Conservation (phyloP, 2,797 vertebrate genomes). For the Lacerta viridis region DNA sequence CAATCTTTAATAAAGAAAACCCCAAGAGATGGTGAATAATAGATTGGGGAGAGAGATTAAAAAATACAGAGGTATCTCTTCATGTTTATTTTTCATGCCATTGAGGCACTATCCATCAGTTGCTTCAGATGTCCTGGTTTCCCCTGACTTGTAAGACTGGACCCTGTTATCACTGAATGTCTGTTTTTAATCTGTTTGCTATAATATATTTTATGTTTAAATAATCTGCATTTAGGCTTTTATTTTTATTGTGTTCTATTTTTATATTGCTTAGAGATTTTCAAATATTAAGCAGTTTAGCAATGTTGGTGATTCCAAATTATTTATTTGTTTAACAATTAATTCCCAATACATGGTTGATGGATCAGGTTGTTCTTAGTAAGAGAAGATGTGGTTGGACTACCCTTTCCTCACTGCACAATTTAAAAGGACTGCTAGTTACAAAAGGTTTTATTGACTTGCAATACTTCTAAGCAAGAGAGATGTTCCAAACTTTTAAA, state of each 20-base stretch:
- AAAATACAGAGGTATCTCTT: constrained; percentile 40
- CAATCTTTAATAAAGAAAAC: constrained; percentile 20
- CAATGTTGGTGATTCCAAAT: too few species aligned
- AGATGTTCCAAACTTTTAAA: background rate
- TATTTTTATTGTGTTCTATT: too few species aligned
- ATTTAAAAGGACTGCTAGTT: background rate
- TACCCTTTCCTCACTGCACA: constrained; percentile 41
- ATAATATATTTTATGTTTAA: too few species aligned
- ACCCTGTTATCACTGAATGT: too few species aligned
- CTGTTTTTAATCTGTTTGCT: too few species aligned
- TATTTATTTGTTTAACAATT: constrained; percentile 5
- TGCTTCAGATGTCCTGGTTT: too few species aligned
- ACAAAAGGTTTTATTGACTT: constrained; percentile 12
- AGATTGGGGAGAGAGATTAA: constrained; percentile 30
- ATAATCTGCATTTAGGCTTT: too few species aligned
- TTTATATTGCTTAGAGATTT: too few species aligned
- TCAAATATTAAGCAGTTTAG: too few species aligned
- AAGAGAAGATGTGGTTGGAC: constrained; percentile 31
- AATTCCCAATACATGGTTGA: constrained; percentile 35
- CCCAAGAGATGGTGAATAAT: constrained; percentile 54
- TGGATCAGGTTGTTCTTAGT: background rate
- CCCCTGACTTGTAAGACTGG: too few species aligned
- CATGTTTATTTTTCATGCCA: background rate
- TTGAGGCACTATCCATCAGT: constrained; percentile 15
- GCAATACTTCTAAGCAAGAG: constrained; percentile 16